Percentiles rank a stretch among this genome's conserved stretches.
Evolutionary conservation across 1,140 invertebrate species (phyloP).

Genomic region (Gyrodactylus salaris): DNA sequence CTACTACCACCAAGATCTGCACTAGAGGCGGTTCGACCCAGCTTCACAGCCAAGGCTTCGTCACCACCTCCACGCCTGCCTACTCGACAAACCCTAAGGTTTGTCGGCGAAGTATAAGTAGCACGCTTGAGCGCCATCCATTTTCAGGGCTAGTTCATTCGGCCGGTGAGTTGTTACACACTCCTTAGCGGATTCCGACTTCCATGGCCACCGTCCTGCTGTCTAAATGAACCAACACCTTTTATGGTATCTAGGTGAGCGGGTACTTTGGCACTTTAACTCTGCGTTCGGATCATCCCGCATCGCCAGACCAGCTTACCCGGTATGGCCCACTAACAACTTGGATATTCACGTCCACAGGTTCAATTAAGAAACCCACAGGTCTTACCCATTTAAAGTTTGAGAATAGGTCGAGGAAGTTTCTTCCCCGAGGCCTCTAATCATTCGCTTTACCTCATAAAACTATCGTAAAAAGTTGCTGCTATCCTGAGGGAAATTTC

Average conservation of each 20-base stretch:
- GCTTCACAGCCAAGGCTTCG: too few species aligned
- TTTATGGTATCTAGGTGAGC: neutral
- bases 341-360: slow-evolving; percentile 22
- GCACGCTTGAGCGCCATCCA: too few species aligned
- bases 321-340: slow-evolving; percentile 52
- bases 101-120: too few species aligned
- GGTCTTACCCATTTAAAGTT: slow-evolving; percentile 51
- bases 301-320: slow-evolving; percentile 64
- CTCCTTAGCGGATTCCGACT: too few species aligned
- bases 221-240: neutral
- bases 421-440: slow-evolving; percentile 42
- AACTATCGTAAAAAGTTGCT: slow-evolving; percentile 18
- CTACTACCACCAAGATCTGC: too few species aligned
- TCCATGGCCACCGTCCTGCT: neutral
- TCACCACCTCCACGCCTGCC: too few species aligned
- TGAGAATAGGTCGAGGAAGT: slow-evolving; percentile 47
- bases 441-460: slow-evolving; percentile 40
- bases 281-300: slow-evolving; percentile 29
- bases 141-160: too few species aligned
- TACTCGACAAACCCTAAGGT: too few species aligned
- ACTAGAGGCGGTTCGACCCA: too few species aligned
- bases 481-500: slow-evolving; percentile 57
- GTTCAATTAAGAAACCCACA: slow-evolving; percentile 33
- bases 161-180: too few species aligned
- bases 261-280: neutral